A percentile compares a stretch with the other conserved stretches of the same genome.
Conservation (phyloP, 2,797 vertebrate species). For the Leucoraja ocellata region DNA sequence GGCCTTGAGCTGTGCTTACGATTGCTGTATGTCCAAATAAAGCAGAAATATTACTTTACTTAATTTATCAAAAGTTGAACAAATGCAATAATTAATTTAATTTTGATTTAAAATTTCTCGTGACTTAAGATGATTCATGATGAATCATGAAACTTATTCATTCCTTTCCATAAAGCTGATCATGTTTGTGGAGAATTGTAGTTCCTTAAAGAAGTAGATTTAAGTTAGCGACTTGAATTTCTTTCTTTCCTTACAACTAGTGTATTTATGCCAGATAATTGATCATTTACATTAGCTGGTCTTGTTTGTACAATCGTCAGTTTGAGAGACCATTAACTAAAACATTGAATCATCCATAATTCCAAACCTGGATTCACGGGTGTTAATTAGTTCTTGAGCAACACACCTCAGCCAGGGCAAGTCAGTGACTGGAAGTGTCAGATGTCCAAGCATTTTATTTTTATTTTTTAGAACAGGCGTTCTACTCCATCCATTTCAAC, state of each 20-base stretch:
- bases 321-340: no score
- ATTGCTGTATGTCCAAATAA: not conserved
- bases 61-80: not conserved
- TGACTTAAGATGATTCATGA: no score
- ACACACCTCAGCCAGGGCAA: not conserved
- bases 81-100: not conserved
- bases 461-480: not conserved
- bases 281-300: not conserved
- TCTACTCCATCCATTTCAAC: not conserved
- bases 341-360: not conserved
- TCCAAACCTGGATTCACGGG: not conserved
- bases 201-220: conserved; percentile 4
- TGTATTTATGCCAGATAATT: not conserved
- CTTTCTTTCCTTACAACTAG: not conserved
- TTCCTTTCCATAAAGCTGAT: not conserved
- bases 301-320: no score
- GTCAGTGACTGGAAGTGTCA: no score
- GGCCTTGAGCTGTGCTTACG: not conserved
- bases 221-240: not conserved
- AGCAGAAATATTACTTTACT: not conserved
- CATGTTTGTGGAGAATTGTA: not conserved
- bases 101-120: not conserved
- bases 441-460: not conserved
- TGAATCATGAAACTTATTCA: no score
- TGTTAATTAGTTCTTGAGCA: no score